These are phyloP conservation scores for Xylota sylvarum DNA, from an alignment of 2,888 invertebrate species.

Conservation along the genomic window DNA sequence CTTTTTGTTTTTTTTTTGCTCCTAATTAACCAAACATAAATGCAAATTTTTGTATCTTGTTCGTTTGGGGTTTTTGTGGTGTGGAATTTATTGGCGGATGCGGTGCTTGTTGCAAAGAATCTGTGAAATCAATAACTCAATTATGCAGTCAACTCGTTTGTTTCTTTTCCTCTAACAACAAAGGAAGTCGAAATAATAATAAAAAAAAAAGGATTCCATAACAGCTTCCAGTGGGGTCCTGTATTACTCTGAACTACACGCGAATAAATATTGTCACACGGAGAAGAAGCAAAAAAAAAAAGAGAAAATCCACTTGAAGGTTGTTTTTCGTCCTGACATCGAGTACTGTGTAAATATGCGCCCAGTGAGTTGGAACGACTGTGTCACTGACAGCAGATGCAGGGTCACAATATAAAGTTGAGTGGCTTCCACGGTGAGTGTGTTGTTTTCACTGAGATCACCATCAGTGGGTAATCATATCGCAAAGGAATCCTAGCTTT, in stretches of 20 bases:
- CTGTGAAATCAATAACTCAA: conserved; percentile 75
- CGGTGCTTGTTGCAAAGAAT: conserved; percentile 27
- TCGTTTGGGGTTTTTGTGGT: conserved; percentile 21
- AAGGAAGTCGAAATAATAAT: conserved; percentile 35
- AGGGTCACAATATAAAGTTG: conserved; percentile 52
- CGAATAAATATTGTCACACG: conserved; percentile 72
- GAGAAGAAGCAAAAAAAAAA: conserved; percentile 15
- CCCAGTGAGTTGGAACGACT: conserved; percentile 73
- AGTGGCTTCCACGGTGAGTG: conserved; percentile 19
- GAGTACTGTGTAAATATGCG: conserved; percentile 76
- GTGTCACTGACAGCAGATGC: conserved; percentile 73
- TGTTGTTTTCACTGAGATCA: conserved; percentile 59
- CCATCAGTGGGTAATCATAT: conserved; percentile 61
- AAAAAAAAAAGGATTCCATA: conserved; percentile 45
- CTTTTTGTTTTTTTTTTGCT: conserved; percentile 26
- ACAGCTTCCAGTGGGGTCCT: conserved; percentile 48
- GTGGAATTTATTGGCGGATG: conserved; percentile 58
- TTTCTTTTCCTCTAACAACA: conserved; percentile 13
- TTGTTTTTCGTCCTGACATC: conserved; percentile 76
- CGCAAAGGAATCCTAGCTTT: conserved; percentile 56
- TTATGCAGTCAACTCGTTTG: conserved; percentile 44
- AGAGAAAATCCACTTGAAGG: conserved; percentile 66
- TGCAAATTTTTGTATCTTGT: conserved; percentile 60
- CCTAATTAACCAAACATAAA: conserved; percentile 70
- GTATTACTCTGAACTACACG: conserved; percentile 33